Evolutionary conservation across 2,113 vertebrate species (phyloP).

Genomic region (Mobula hypostoma): DNA sequence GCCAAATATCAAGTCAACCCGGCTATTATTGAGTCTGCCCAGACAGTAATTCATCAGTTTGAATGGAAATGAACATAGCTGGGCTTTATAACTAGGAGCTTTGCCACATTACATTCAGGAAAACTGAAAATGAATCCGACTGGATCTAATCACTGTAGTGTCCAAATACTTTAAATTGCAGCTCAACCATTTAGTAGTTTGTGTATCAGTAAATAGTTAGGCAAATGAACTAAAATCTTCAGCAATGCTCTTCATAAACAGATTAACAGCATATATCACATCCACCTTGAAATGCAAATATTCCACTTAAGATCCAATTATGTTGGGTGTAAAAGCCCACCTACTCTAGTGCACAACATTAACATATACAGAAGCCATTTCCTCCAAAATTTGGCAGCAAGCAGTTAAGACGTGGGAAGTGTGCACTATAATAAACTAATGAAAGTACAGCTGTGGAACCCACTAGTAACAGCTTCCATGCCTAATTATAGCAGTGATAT

Average conservation of each 20-base stretch:
- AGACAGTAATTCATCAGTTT: neutral
- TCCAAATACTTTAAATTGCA: conserved; percentile 18
- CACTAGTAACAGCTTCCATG: neutral
- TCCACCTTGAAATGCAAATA: neutral
- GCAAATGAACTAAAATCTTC: neutral
- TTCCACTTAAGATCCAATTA: neutral
- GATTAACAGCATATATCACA: conserved; percentile 2
- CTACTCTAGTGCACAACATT: neutral
- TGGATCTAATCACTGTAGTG: neutral
- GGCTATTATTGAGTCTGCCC: neutral
- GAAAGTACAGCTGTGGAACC: neutral
- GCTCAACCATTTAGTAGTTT: neutral
- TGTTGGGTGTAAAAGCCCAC: neutral
- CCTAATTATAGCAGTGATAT: neutral
- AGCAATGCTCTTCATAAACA: neutral
- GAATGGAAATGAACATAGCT: neutral
- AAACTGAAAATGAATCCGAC: neutral
- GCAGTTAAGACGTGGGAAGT: neutral
- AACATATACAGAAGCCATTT: neutral
- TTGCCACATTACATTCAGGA: neutral
- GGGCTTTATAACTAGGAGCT: neutral
- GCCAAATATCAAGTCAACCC: no score
- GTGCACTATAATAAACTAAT: neutral
- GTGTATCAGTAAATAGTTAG: neutral
- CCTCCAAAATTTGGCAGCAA: neutral